Evolutionary conservation across 1,140 invertebrate genomes (phyloP).

Genomic region (Cydia pomonella): DNA sequence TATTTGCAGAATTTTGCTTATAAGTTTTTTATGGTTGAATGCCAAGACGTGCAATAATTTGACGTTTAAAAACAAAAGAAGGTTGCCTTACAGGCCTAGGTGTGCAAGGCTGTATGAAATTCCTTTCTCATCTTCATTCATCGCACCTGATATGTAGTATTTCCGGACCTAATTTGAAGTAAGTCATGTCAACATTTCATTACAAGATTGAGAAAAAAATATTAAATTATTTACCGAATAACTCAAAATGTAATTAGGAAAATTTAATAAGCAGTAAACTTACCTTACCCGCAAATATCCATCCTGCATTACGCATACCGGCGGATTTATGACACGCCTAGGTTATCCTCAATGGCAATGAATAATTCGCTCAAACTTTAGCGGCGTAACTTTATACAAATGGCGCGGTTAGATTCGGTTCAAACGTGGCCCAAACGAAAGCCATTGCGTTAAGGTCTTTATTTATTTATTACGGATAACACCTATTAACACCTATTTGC

Average conservation of each 20-base stretch:
- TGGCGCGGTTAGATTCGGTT: slow-evolving; percentile 54
- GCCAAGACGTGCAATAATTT: too few relatives aligned
- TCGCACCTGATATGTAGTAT: too few relatives aligned
- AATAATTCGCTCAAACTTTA: slow-evolving; percentile 67
- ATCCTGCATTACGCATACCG: slow-evolving; percentile 17
- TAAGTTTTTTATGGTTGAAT: too few relatives aligned
- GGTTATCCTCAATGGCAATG: slow-evolving; percentile 58
- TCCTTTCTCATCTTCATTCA: too few relatives aligned
- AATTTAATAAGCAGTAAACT: not conserved
- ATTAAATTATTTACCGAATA: not conserved
- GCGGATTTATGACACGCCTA: slow-evolving; percentile 47
- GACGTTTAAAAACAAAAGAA: too few relatives aligned
- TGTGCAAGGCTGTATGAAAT: too few relatives aligned
- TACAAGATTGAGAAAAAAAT: too few relatives aligned
- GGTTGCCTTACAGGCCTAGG: too few relatives aligned
- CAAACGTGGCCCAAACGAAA: slow-evolving; percentile 44
- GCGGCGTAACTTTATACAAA: slow-evolving; percentile 65
- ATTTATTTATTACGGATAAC: not conserved
- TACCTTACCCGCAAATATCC: not conserved
- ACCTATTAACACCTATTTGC: not conserved
- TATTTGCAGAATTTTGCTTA: too few relatives aligned
- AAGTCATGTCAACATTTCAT: too few relatives aligned
- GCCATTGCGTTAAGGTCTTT: slow-evolving; percentile 17
- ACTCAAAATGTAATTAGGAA: not conserved
- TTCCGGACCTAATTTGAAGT: too few relatives aligned